These are phyloP conservation scores for Lontra canadensis DNA, from an alignment of 2,113 vertebrate species.

Conservation along the genomic window DNA sequence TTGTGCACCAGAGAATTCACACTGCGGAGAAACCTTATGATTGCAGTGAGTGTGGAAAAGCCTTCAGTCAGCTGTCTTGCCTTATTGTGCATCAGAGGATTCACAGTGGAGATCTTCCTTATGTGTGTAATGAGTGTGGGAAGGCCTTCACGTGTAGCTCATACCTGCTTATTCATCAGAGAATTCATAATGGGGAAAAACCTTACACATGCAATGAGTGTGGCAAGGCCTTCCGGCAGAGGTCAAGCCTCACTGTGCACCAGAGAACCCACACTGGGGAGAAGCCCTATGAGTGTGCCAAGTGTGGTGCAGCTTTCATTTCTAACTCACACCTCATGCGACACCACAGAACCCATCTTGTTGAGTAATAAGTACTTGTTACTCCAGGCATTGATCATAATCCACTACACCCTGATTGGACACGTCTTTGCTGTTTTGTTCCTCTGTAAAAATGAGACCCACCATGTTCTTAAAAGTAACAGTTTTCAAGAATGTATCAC, in stretches of 20 bases:
- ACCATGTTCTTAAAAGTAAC: neutral
- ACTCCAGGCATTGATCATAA: neutral
- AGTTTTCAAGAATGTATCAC: neutral
- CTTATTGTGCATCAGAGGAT: conserved; percentile 79
- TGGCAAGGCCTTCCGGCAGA: conserved; percentile 78
- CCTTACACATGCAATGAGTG: conserved; percentile 67
- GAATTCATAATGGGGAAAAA: conserved; percentile 78
- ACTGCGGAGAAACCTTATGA: conserved; percentile 77
- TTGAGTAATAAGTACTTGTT: neutral
- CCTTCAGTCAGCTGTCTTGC: conserved; percentile 80
- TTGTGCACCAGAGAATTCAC: conserved; percentile 79
- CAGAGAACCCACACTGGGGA: conserved; percentile 79
- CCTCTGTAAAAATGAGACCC: neutral
- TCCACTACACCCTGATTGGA: neutral
- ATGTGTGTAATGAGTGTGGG: conserved; percentile 76
- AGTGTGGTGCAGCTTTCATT: conserved; percentile 77
- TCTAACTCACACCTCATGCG: conserved; percentile 79
- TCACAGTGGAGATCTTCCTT: conserved; percentile 78
- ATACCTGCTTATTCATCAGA: conserved; percentile 74
- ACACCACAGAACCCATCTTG: conserved; percentile 79
- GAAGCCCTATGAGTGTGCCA: conserved; percentile 78
- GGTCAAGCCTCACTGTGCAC: conserved; percentile 78
- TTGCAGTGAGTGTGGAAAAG: conserved; percentile 78
- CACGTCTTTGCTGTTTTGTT: neutral
- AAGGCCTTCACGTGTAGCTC: conserved; percentile 78